Conservation (phyloP, 2,888 invertebrate genomes). For the Spodoptera exigua region DNA sequence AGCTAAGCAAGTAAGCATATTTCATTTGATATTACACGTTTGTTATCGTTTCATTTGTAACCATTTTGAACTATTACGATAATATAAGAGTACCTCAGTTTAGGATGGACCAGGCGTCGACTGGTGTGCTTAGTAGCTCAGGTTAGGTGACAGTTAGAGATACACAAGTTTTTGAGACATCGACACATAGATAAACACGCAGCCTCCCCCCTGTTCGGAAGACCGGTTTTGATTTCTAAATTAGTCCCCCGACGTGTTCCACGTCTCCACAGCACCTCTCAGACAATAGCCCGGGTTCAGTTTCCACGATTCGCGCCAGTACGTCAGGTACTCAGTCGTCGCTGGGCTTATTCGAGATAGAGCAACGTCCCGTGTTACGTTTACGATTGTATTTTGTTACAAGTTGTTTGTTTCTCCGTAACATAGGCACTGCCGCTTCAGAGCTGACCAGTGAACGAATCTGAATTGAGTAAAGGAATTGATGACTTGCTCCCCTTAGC, state of each 20-base stretch:
- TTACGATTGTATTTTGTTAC: conserved; percentile 83
- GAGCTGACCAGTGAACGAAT: conserved; percentile 71
- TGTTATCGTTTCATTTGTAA: conserved; percentile 89
- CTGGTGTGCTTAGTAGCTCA: conserved; percentile 85
- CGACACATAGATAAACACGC: conserved; percentile 81
- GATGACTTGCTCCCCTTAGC: conserved; percentile 63
- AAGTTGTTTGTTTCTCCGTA: conserved; percentile 84
- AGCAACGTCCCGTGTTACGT: conserved; percentile 85
- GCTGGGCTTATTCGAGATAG: conserved; percentile 86
- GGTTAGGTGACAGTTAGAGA: conserved; percentile 81
- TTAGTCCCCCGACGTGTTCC: conserved; percentile 66
- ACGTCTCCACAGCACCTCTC: conserved; percentile 69
- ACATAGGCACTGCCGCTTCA: conserved; percentile 74
- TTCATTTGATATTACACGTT: conserved; percentile 87
- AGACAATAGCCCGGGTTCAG: conserved; percentile 84
- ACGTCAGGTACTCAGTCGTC: conserved; percentile 83
- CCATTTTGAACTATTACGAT: conserved; percentile 87
- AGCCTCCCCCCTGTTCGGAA: conserved; percentile 76
- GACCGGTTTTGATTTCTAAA: conserved; percentile 79
- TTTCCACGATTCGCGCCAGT: conserved; percentile 79
- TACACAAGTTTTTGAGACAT: conserved; percentile 82
- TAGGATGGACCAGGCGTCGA: conserved; percentile 89
- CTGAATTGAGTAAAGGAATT: conserved; percentile 77
- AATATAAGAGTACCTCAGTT: conserved; percentile 87
- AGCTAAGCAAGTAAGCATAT: conserved; percentile 88